Evolutionary conservation across 1,140 invertebrate species (phyloP), one percentile per base, ranked within the genome.

Genomic region (Hetaerina americana): DNA sequence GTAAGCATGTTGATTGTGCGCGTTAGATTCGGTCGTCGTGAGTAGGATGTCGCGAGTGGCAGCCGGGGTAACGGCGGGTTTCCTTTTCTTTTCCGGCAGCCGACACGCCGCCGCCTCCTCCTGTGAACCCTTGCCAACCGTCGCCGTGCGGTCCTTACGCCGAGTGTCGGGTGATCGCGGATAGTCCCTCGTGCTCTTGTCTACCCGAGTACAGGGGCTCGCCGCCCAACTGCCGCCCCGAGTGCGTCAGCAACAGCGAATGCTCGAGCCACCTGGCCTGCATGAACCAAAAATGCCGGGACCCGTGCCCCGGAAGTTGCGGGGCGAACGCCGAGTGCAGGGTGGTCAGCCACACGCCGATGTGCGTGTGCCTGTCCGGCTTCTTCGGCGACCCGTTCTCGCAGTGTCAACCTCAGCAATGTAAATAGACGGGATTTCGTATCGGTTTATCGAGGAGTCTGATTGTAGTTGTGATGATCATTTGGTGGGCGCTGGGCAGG

Each of bases 121-220:
- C 72, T 31, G 79, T 80, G 76, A 85, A 88, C 80, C 86, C 90
- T 66, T 93, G 91, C 78, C 80, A 87, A 67, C 89, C 90, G 27
- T 88, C 89, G 28, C 91, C 92, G 27, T 95, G 92, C 79, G 93
- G 93, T 68, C 86, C 88, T 15, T 91, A 93, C 80, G 90, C 91
- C 15, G 83, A 89, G 77, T 95, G 92, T 80, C 85, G 87, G 75
- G 81, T 87, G 49, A 83, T 87, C 75, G 85, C 87, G 66, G 85
- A 87, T 72, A 81, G 82, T 40, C 85, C 88, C 1, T 86, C 85
- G 0, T 92, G 90, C 75, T 85, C 87, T 49, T 90, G 89, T 81
- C 79, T 86, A 74, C 77, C 83, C 15, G 83, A 84, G 75, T 89
- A 83, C 77, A 80, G 85, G n/a, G 88, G 88, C 72, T 74, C 78